Base-by-base conservation (phyloP, 2,113 vertebrate species). In the Hippolais icterina region DNA sequence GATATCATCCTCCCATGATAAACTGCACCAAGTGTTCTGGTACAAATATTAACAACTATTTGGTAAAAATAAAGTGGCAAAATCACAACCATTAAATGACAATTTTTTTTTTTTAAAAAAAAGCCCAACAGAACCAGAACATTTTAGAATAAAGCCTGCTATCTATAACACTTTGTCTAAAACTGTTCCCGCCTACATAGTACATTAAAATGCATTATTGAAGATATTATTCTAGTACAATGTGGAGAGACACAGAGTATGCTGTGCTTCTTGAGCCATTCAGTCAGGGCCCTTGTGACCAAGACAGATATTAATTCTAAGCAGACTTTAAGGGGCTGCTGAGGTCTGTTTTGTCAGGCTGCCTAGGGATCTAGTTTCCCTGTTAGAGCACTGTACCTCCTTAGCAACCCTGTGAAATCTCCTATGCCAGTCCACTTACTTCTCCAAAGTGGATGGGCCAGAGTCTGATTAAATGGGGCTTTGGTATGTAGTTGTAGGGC, bases 201-300 rank as follows among this genome's bases (percentile, higher is more conserved):
- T 63, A 49, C 69, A 87, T 94, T 91, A 89, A 96, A 94, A 94
- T 96, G 63, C 78, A 63, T 93, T 93, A 72, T 41, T 85, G 87
- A 88, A 69, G 69, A 65, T 74, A 77, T 59, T 91, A 68, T 16
- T 23, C 50, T 52, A 49, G 41, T 84, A 47, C 41, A 81, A 28
- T 41, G 23, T 66, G 47, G 63, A 87, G 72, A 56, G 33, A 61
- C 37, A 75, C 61, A 89, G 61, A 89, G 37, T 37, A 44, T 53
- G 20, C 53, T 91, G 41, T 72, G 75, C 88, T 91, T 92, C 59
- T 50, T 52, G 54, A 83, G 56, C 72, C 42, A n/a, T 91, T 91
- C 0, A 0, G 9, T 87, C 65, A 60, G 49, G 11, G 22, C 35
- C n/a, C 22, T 65, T 86, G 42, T 92, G 64, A 83, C 42, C 13